Conservation (phyloP, 2,797 vertebrate genomes). For the Paedocypris micromegethes region DNA sequence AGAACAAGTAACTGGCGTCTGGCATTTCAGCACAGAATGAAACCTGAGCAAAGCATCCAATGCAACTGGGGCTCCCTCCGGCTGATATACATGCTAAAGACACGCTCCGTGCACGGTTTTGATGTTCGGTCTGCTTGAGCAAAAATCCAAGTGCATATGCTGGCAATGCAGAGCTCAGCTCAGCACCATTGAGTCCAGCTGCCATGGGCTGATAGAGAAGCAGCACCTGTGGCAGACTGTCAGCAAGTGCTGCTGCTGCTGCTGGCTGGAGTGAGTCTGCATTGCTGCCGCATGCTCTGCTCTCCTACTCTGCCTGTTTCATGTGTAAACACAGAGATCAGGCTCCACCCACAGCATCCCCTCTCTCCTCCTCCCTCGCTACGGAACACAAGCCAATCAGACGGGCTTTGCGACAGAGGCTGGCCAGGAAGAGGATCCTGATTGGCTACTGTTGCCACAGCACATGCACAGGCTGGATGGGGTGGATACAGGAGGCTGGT, state of each 20-base stretch:
- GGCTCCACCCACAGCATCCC: conserved; percentile 38
- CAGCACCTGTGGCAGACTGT: conserved; percentile 23
- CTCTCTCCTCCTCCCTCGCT: conserved; percentile 48
- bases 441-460: conserved; percentile 52
- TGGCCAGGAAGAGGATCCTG: conserved; percentile 22
- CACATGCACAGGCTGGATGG: conserved; percentile 47
- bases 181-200: conserved; percentile 23
- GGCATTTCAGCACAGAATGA: conserved; percentile 66
- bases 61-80: conserved; percentile 33
- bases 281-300: conserved; percentile 33
- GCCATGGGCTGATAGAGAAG: conserved; percentile 12
- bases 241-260: conserved; percentile 8
- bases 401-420: conserved; percentile 49
- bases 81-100: conserved; percentile 37
- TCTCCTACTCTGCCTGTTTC: conserved; percentile 28
- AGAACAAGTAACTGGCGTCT: conserved; percentile 59
- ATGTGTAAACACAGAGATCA: conserved; percentile 41
- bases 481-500: conserved; percentile 52
- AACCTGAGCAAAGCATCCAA: conserved; percentile 49
- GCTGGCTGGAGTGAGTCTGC: conserved; percentile 26
- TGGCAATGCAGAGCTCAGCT: conserved; percentile 22
- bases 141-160: conserved; percentile 40
- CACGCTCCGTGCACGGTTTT: conserved; percentile 44
- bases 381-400: conserved; percentile 51
- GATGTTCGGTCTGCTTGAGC: conserved; percentile 40